phyloP scores from a whole-genome alignment of 2,113 vertebrate species.

The Emydocephalus ijimae region DNA sequence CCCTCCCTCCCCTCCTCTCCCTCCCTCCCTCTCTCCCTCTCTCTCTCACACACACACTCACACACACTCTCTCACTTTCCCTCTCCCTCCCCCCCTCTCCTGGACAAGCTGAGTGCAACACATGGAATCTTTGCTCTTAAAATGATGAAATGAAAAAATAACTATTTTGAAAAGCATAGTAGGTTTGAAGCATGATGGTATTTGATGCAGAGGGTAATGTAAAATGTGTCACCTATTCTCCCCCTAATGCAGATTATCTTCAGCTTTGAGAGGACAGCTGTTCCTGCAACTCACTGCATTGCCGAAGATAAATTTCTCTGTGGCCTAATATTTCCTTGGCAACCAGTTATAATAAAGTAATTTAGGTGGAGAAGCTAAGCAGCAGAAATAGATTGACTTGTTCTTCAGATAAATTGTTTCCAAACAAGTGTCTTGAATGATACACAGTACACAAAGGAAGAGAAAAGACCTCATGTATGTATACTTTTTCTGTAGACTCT shows the following conservation, averaged over 20 bases:
- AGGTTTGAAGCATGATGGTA: constrained; percentile 23
- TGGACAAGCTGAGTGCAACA: constrained; percentile 31
- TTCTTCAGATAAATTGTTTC: constrained; percentile 15
- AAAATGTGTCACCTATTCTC: neutral
- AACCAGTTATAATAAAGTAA: constrained; percentile 12
- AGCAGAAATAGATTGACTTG: neutral
- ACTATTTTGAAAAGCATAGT: constrained; percentile 25
- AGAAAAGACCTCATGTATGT: neutral
- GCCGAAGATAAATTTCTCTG: constrained; percentile 11
- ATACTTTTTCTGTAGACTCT: neutral
- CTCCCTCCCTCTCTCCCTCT: no score
- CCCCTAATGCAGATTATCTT: constrained; percentile 28
- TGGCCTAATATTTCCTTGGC: constrained; percentile 15
- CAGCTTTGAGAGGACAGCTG: constrained; percentile 11
- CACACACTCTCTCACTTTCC: neutral
- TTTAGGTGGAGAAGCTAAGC: constrained; percentile 6
- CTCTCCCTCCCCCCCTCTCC: no score
- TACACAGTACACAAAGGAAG: neutral
- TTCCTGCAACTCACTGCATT: neutral
- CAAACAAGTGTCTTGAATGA: neutral
- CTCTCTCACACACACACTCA: no score
- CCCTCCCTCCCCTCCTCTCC: no score
- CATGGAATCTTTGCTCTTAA: neutral
- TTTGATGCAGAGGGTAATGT: constrained; percentile 30
- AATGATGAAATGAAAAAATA: constrained; percentile 6